Base-by-base conservation (phyloP, 2,113 vertebrate genomes). In the Acanthisitta chloris region DNA sequence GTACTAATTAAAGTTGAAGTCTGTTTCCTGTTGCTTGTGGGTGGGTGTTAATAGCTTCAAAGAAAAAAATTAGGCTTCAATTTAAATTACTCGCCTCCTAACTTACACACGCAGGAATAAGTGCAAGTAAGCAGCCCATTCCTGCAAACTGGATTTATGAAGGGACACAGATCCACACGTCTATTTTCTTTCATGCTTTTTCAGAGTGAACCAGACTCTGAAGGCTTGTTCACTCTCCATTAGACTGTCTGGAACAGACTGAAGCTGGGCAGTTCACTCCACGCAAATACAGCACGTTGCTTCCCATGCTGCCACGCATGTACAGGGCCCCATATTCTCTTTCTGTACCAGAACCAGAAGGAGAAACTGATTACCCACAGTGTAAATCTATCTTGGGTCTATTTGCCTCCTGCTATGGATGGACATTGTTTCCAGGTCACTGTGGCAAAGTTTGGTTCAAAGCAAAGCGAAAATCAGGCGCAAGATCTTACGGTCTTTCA, bases 11-110 rank as follows among this genome's bases (percentile, higher is more conserved):
- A 95, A 95, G 88, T 76, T 92, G 97, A 97, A 96, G 96, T 95
- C 96, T 97, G 93, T 97, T 97, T 97, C 97, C 97, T 97, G 96
- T 92, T 94, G 92, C 96, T 96, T 95, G 90, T 97, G 89, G 88
- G 92, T 94, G 77, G 91, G 94, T 96, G 96, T 84, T 97, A 97
- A 97, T 93, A 67, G 54, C 95, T 93, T 97, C 95, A 96, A 97
- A 97, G 90, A 70, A 95, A 91, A 95, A 96, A 92, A 95, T 73
- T 84, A 90, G 24, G 49, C 57, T 86, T 86, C 93, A 90, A 86
- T 96, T 96, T 96, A 90, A 92, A 81, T 90, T 86, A 89, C 66
- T 83, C 0, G 1, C 77, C 57, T 74, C 72, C 78, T 88, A 80
- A 88, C 64, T 78, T 80, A 71, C 54, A 86, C 59, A 81, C 66